A percentile compares a stretch with the other conserved stretches of the same genome.
These are phyloP conservation scores for Rotaria sp. DNA, from an alignment of 2,888 invertebrate genomes.

Conservation along the genomic window DNA sequence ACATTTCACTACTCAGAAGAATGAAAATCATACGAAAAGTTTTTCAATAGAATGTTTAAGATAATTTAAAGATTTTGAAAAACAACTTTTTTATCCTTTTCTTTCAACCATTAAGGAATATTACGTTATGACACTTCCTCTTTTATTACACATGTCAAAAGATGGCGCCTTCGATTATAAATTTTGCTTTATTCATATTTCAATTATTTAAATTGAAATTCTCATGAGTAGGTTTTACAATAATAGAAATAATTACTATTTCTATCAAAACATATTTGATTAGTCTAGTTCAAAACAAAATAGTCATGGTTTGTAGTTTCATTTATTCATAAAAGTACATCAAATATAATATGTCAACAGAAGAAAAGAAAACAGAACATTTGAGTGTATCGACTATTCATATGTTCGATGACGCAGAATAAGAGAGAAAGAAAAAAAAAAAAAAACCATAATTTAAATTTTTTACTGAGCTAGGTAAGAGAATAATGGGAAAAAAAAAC, in stretches of 20 bases:
- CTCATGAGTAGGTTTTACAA: too few relatives aligned
- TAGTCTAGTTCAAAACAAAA: too few relatives aligned
- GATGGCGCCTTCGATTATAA: neutral
- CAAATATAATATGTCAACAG: neutral
- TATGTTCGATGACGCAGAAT: neutral
- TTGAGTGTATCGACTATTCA: neutral
- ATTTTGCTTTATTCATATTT: too few relatives aligned
- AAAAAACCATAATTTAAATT: neutral
- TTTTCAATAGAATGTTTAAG: constrained; percentile 53
- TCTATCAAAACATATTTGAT: too few relatives aligned
- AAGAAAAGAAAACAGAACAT: neutral
- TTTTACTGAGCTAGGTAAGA: neutral
- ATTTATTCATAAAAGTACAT: neutral
- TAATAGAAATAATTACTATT: too few relatives aligned
- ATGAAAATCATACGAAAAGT: constrained; percentile 72
- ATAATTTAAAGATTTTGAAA: neutral
- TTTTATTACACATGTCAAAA: neutral
- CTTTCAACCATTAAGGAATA: neutral
- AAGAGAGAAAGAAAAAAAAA: neutral
- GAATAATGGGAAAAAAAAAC: neutral
- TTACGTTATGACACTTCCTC: neutral
- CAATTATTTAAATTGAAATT: too few relatives aligned
- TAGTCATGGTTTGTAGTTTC: too few relatives aligned
- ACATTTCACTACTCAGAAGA: constrained; percentile 89
- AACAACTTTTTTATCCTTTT: neutral